Percentiles rank a stretch among this genome's conserved stretches.
Conservation (phyloP, 2,113 vertebrate genomes). For the Papio anubis region DNA sequence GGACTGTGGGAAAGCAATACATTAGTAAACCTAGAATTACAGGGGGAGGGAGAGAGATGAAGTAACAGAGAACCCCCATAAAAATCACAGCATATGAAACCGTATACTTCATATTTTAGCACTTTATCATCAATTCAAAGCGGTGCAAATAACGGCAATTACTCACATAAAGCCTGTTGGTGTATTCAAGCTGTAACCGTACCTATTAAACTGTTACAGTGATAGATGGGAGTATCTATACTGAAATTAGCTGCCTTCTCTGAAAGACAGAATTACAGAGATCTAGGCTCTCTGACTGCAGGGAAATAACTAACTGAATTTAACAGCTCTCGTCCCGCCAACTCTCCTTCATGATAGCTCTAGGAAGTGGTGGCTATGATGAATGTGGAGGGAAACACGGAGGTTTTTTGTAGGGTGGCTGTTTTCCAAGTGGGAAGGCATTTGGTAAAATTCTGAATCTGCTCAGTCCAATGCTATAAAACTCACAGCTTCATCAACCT, state of each 20-base stretch:
- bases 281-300: neutral
- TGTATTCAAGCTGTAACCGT: neutral
- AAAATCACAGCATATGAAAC: slow-evolving; percentile 21
- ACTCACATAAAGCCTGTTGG: neutral
- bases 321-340: neutral
- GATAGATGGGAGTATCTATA: neutral
- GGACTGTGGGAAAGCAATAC: neutral
- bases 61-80: neutral
- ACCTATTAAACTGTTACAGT: neutral
- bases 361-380: neutral
- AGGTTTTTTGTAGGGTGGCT: neutral
- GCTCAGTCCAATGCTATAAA: neutral
- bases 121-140: slow-evolving; percentile 25
- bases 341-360: neutral
- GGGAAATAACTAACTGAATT: neutral
- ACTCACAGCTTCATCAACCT: neutral
- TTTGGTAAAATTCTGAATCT: neutral
- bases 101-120: neutral
- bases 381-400: neutral
- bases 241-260: neutral
- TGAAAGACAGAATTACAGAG: neutral
- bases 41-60: neutral
- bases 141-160: neutral
- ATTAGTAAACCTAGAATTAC: neutral
- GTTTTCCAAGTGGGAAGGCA: neutral